phyloP scores from a whole-genome alignment of 2,797 vertebrate species.

The Gymnopithys bicolor region DNA sequence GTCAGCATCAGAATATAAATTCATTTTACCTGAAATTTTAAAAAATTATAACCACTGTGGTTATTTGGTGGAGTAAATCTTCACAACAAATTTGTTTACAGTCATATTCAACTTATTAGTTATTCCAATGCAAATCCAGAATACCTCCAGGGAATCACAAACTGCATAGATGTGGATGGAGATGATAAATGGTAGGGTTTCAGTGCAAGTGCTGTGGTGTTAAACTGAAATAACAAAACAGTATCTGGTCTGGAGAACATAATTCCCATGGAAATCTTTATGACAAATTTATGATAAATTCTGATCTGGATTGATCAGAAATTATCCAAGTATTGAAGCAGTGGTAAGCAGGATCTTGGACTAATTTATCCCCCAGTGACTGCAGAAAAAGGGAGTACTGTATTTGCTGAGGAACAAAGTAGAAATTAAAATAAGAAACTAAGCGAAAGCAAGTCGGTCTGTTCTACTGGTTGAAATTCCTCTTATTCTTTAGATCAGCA shows the following conservation, averaged over 20 bases:
- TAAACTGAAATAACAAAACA: conserved; percentile 4
- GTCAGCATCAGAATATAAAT: neutral
- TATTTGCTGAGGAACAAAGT: neutral
- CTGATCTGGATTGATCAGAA: neutral
- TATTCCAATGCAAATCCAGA: neutral
- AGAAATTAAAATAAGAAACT: conserved; percentile 13
- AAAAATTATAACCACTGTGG: neutral
- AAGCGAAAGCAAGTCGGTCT: neutral
- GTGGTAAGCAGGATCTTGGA: conserved; percentile 10
- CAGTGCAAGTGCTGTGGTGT: neutral
- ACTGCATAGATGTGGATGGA: neutral
- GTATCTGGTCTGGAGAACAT: neutral
- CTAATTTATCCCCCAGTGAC: conserved; percentile 29
- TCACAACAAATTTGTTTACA: neutral
- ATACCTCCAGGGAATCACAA: neutral
- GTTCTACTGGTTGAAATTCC: neutral
- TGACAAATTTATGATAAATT: neutral
- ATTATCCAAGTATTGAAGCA: neutral
- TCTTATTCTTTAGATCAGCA: conserved; percentile 6
- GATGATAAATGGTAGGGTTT: neutral
- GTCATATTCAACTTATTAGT: neutral
- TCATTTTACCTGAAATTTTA: neutral
- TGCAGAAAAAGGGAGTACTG: neutral
- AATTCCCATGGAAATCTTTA: conserved; percentile 27
- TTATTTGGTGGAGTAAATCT: neutral